Evolutionary conservation across 2,797 vertebrate species (phyloP).

Genomic region (Danionella dracula): DNA sequence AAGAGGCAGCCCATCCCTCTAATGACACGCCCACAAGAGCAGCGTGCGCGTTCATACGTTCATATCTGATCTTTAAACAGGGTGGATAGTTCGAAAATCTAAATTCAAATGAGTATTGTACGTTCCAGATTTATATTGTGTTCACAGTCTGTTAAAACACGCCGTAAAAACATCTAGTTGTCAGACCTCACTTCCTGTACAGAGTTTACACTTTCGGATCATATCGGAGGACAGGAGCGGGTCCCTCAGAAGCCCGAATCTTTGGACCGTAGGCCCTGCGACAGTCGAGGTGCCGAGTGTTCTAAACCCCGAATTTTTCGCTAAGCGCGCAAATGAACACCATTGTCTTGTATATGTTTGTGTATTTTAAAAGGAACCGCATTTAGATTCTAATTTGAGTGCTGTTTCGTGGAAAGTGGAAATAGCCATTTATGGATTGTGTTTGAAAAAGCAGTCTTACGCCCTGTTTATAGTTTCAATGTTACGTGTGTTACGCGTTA

Average conservation of each 20-base stretch:
- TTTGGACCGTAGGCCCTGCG: slow-evolving; percentile 17
- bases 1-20: neutral
- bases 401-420: neutral
- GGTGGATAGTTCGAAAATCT: neutral
- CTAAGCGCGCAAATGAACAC: neutral
- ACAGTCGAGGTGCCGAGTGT: slow-evolving; percentile 14
- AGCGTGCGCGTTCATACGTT: neutral
- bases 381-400: neutral
- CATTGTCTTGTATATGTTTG: neutral
- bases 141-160: slow-evolving; percentile 9
- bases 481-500: neutral
- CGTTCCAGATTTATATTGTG: neutral
- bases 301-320: neutral
- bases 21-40: neutral
- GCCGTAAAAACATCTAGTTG: slow-evolving; percentile 12
- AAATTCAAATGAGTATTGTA: neutral
- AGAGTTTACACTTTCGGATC: slow-evolving; percentile 41
- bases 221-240: slow-evolving; percentile 4
- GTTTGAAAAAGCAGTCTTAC: neutral
- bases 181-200: slow-evolving; percentile 45
- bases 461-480: neutral
- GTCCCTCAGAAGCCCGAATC: neutral
- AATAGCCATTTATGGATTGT: neutral
- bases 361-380: neutral
- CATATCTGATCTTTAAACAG: slow-evolving; percentile 10